Evolutionary conservation across 2,113 vertebrate species (phyloP), one percentile per base, ranked within the genome.

Genomic region (Solenodon paradoxus): DNA sequence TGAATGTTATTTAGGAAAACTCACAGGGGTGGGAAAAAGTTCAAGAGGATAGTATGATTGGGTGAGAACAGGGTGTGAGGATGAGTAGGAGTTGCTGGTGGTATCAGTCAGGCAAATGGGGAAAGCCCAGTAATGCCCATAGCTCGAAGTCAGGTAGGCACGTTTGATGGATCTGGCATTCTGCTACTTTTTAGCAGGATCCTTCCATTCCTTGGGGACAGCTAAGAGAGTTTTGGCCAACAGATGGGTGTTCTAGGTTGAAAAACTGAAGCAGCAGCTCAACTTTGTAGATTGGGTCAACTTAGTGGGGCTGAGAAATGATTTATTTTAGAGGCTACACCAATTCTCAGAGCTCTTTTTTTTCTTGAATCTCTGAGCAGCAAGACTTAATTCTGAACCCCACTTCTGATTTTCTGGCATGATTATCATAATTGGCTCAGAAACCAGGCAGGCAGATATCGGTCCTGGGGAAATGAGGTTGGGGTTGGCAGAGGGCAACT

Each of bases 1-100:
- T 80, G 28, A 71, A 38, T 90, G 53, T 90, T 61, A 66, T 89
- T 92, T 82, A 78, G 57, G 28, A 90, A 87, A 95, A 75, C 7
- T 64, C 30, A 53, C 1, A 69, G 22, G 59, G 20, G 12, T 79
- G 53, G 40, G 75, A 35, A 80, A 72, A 59, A 49, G 40, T 49
- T 83, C 30, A 68, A 75, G 51, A 90, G 26, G 11, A 2, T 82
- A 9, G 7, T 61, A 49, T 45, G 9, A 61, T 38, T 28, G 47
- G 16, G 2, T 57, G 8, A 24, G 9, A 7, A 3, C 12, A 53
- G 26, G 30, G 1, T 32, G 1, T 45, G 12, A 77, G 7, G 3
- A 32, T 55, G 19, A 45, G 4, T 66, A 28, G 49, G 28, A 57
- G 5, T 64, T 79, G 69, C 32, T 30, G 63, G 22, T 57, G 19